Evolutionary conservation across 2,888 invertebrate genomes (phyloP), one percentile per base, ranked within the genome.

Genomic region (Papilio demoleus): DNA sequence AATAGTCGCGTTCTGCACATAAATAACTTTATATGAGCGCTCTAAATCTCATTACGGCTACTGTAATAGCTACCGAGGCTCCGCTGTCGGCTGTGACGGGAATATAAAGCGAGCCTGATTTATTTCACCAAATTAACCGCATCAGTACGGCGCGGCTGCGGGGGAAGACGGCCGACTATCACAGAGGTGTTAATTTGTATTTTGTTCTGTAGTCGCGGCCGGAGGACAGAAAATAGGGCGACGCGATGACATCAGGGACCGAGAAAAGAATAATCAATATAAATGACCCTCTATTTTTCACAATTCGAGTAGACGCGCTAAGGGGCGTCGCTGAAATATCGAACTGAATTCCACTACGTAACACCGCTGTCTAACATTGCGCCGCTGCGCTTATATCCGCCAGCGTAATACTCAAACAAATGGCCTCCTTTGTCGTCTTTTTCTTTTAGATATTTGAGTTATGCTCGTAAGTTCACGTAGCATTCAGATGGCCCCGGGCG

Each of bases 11-110:
- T 83, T 83, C 81, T 80, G 79, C 81, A 84, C 87, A 88, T 89
- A 89, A 90, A 89, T 90, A 90, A 90, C 89, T 86, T 88, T 87
- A 87, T 89, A 90, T 90, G 87, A 90, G 83, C 87, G 87, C 86
- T 90, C 86, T 89, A 89, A 88, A 91, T 90, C 88, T 90, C 88
- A 90, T 91, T 89, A 88, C 83, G 83, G 85, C 84, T 83, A 82
- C 85, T 86, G 84, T 88, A 87, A 89, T 90, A 89, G 88, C 88
- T 88, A 86, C 85, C 84, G 86, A 86, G 88, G 84, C 86, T 85
- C 86, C 83, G 78, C 81, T 85, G 85, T 86, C 88, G 83, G 83
- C 83, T 89, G 85, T 88, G 88, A 87, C 86, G 86, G 84, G 88
- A 91, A 89, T 90, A 88, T 88, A 89, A 89, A 90, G 86, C 85